These are phyloP conservation scores for Dreissena rostriformis DNA, from an alignment of 1,140 invertebrate genomes.

Conservation along the genomic window DNA sequence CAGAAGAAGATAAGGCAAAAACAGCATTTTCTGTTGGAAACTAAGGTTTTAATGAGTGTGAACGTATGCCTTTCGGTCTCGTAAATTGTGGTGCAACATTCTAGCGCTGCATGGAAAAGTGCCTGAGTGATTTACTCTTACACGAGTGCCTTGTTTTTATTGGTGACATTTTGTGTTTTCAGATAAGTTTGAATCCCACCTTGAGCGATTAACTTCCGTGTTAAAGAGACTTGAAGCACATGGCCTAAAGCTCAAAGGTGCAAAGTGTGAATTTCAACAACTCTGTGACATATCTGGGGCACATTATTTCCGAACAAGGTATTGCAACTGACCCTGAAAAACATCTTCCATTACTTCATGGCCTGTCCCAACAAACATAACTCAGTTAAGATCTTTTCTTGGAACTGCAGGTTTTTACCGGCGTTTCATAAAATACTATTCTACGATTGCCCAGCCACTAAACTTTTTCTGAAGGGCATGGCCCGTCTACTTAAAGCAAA, in stretches of 20 bases:
- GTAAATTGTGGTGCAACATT: constrained; percentile 53
- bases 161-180: constrained; percentile 10
- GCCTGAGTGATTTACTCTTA: constrained; percentile 26
- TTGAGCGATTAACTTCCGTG: neutral
- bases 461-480: too few species aligned
- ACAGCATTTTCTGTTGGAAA: constrained; percentile 42
- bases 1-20: constrained; percentile 43
- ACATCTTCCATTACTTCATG: too few species aligned
- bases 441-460: neutral
- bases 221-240: neutral
- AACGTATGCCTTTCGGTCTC: constrained; percentile 50
- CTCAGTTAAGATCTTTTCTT: too few species aligned
- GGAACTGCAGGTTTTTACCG: too few species aligned
- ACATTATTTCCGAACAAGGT: neutral
- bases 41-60: constrained; percentile 39
- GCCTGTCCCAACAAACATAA: neutral
- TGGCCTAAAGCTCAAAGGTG: constrained; percentile 13
- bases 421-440: neutral
- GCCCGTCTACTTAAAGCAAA: neutral
- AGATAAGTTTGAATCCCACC: neutral
- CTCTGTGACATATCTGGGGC: neutral
- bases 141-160: constrained; percentile 31
- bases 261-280: neutral
- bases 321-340: neutral
- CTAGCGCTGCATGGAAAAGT: constrained; percentile 51